Evolutionary conservation across 2,797 vertebrate species (phyloP).

Genomic region (Cynopterus sphinx): DNA sequence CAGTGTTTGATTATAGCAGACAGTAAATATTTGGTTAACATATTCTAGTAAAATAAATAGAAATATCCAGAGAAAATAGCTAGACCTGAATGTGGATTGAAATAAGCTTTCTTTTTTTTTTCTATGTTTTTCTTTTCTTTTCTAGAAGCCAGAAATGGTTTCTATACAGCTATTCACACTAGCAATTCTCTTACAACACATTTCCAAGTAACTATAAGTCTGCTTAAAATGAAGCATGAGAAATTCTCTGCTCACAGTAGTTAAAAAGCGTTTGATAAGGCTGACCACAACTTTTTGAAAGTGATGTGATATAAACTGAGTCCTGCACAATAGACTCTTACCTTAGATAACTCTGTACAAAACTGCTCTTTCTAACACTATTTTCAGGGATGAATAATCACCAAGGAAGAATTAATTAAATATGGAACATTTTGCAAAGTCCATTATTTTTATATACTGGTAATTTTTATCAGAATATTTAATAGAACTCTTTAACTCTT

Average conservation of each 20-base stretch:
- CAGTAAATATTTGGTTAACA: slow-evolving; percentile 3
- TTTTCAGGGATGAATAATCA: slow-evolving; percentile 62
- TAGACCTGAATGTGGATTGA: neutral
- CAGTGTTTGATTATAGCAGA: neutral
- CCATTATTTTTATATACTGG: slow-evolving; percentile 4
- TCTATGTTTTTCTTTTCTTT: neutral
- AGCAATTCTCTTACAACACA: neutral
- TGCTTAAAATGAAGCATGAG: neutral
- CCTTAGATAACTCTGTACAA: neutral
- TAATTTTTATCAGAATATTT: slow-evolving; percentile 45
- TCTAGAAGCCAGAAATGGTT: neutral
- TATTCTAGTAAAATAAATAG: slow-evolving; percentile 17
- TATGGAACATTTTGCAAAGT: slow-evolving; percentile 67
- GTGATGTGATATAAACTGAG: slow-evolving; percentile 44
- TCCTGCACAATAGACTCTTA: slow-evolving; percentile 52
- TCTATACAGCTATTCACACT: neutral
- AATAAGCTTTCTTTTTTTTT: neutral
- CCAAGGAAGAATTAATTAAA: slow-evolving; percentile 66
- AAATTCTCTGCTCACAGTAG: neutral
- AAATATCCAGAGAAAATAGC: neutral
- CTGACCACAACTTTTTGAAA: slow-evolving; percentile 41
- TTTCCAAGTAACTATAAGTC: neutral
- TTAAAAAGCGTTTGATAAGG: neutral
- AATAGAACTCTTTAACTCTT: slow-evolving; percentile 69
- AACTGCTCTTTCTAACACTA: slow-evolving; percentile 62